Evolutionary conservation across 2,888 invertebrate species (phyloP), one percentile per base, ranked within the genome.

Genomic region (Orthosia cruda): DNA sequence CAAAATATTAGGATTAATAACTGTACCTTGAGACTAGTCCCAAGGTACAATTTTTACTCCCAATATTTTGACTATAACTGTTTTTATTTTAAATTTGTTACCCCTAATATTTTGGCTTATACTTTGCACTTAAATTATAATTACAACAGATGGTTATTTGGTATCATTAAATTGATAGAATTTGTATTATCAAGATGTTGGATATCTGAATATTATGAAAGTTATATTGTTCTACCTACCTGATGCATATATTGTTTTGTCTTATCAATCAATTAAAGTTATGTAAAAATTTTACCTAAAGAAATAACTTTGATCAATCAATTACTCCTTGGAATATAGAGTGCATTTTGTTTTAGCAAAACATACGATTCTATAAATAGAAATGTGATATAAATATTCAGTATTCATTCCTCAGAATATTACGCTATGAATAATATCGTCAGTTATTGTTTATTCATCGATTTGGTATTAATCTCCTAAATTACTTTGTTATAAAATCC

Each of bases 1-100:
- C 23, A 65, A 68, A 77, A 47, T 71, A 64, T 54, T 73, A 68
- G 57, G 71, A 77, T n/a, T n/a, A n/a, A n/a, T n/a, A n/a, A n/a
- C n/a, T n/a, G n/a, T n/a, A n/a, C n/a, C n/a, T n/a, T n/a, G n/a
- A n/a, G n/a, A n/a, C n/a, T n/a, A n/a, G n/a, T n/a, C n/a, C n/a
- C n/a, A n/a, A n/a, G n/a, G n/a, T n/a, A n/a, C n/a, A n/a, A n/a
- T n/a, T n/a, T n/a, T n/a, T n/a, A n/a, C n/a, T n/a, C n/a, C n/a
- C n/a, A n/a, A n/a, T n/a, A n/a, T n/a, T n/a, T n/a, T n/a, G n/a
- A n/a, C n/a, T n/a, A n/a, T n/a, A n/a, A n/a, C n/a, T n/a, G n/a
- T n/a, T n/a, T n/a, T n/a, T n/a, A n/a, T n/a, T n/a, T n/a, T n/a
- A n/a, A n/a, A n/a, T n/a, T n/a, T n/a, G n/a, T n/a, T n/a, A n/a